A percentile compares a stretch with the other conserved stretches of the same genome.
These are phyloP conservation scores for Cyprinodon tularosa DNA, from an alignment of 2,113 vertebrate species.

Conservation along the genomic window DNA sequence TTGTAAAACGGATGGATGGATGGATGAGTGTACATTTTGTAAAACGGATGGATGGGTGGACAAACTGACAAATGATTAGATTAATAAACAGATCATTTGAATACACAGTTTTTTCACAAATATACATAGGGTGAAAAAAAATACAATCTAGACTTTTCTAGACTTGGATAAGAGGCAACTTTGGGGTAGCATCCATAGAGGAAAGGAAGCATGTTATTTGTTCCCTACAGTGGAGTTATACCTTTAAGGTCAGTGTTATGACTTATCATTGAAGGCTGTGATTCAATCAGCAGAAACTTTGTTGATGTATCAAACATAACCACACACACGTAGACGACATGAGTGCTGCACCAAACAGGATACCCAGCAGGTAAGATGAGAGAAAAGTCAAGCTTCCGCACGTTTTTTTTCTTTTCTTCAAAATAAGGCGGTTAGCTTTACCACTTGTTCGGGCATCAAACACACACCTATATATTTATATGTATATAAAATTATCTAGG, in stretches of 20 bases:
- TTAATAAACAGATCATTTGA: background rate
- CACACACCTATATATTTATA: background rate
- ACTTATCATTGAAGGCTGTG: background rate
- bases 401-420: background rate
- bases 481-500: background rate
- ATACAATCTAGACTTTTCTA: background rate
- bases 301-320: background rate
- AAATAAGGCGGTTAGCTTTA: constrained; percentile 21
- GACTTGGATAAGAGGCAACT: background rate
- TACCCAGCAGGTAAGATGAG: background rate
- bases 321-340: background rate
- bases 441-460: background rate
- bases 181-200: background rate
- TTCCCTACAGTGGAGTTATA: background rate
- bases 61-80: background rate
- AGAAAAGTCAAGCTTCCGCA: constrained; percentile 26
- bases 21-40: background rate
- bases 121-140: background rate
- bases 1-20: background rate
- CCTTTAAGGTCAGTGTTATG: background rate
- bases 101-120: background rate
- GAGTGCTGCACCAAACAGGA: background rate
- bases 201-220: background rate
- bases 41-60: background rate
- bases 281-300: constrained; percentile 1